These are phyloP conservation scores for Pocota personata DNA, from an alignment of 2,888 invertebrate genomes.

Conservation along the genomic window DNA sequence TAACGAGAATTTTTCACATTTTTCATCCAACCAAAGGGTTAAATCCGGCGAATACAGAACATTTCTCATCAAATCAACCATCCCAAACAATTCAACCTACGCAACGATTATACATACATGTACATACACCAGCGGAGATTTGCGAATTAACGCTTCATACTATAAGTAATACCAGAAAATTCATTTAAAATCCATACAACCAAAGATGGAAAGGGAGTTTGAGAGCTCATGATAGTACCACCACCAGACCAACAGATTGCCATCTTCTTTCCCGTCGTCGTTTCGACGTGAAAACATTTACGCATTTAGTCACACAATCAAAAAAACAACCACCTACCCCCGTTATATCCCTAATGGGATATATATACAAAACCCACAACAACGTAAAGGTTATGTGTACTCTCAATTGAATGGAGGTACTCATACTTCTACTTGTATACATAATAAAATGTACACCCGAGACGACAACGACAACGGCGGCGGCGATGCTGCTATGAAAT, in stretches of 20 bases:
- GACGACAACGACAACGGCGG: not conserved
- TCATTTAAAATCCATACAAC: constrained; percentile 51
- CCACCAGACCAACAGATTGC: constrained; percentile 40
- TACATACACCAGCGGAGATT: not conserved
- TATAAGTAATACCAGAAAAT: constrained; percentile 23
- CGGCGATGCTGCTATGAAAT: constrained; percentile 48
- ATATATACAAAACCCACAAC: constrained; percentile 52
- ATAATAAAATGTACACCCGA: constrained; percentile 37
- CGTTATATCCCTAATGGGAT: constrained; percentile 45
- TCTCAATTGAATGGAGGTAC: constrained; percentile 37
- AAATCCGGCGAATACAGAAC: not conserved
- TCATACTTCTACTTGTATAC: constrained; percentile 10
- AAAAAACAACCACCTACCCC: constrained; percentile 60
- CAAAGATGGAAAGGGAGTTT: constrained; percentile 4
- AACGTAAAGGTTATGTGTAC: constrained; percentile 64
- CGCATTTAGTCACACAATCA: constrained; percentile 71
- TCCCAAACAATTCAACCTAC: constrained; percentile 16
- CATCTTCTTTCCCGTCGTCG: constrained; percentile 27
- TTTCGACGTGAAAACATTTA: constrained; percentile 57
- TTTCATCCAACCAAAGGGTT: constrained; percentile 7
- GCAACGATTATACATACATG: not conserved
- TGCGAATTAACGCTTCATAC: constrained; percentile 26
- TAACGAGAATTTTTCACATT: constrained; percentile 6
- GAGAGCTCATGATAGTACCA: not conserved
- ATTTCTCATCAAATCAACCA: constrained; percentile 26